Base-by-base conservation (phyloP, 2,113 vertebrate species). In the Puntigrus tetrazona region DNA sequence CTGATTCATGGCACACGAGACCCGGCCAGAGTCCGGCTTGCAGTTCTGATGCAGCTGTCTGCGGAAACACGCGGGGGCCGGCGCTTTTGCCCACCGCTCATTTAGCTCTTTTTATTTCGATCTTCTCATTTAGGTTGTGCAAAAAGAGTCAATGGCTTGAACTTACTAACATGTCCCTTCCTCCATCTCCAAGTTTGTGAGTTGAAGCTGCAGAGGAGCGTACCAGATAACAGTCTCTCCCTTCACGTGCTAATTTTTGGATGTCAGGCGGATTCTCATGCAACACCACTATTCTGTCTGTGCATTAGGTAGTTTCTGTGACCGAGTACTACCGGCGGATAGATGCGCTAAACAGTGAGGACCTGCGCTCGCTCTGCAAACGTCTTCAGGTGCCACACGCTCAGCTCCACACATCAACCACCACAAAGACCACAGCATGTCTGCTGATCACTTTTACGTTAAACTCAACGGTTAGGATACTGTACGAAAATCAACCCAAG, bases 321-420 rank as follows among this genome's bases (percentile, higher is more conserved):
- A 96, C 96, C 94, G 98, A 99, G 96, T 98, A 99, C 95, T 97
- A 98, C 96, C 97, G 97, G 96, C 97, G 97, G 96, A 98, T 99
- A 91, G 98, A 99, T 96, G 97, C 97, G 90, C 95, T 99, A 96
- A 99, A 99, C 95, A 97, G 96, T 88, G 98, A 99, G 95, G 98
- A 99, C 96, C 98, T 99, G 94, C 97, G 97, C 93, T 97, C 97
- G 84, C 97, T 99, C 96, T 99, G 98, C 97, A 97, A 97, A 97
- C 97, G 98, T 92, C 98, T 99, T 93, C 97, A 99, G 98, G 98
- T 99, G 98, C 97, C 95, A 67, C 78, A 67, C 31, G 78, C 41
- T 65, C 43, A 14, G 29, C 27, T 55, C 31, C 80, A 82, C 45
- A 55, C 45, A 11, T 0, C 8, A 47, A 81, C 27, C 41, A 16